Conservation (phyloP, 2,113 vertebrate genomes). For the Stomatorhinus ivindoensis region DNA sequence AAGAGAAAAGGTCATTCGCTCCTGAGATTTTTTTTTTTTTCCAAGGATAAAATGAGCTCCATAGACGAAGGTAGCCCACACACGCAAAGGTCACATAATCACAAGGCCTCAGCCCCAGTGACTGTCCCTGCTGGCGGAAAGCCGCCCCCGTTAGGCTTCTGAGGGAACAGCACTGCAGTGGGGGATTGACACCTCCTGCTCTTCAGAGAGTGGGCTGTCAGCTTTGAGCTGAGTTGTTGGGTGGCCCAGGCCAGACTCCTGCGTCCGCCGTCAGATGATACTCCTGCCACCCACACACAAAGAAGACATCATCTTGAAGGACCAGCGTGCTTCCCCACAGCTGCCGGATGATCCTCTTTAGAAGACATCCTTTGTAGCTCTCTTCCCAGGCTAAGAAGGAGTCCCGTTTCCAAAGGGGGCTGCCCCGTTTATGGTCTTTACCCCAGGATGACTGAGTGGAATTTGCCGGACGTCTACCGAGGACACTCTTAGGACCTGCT, state of each 20-base stretch:
- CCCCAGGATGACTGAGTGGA: neutral
- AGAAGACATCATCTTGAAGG: neutral
- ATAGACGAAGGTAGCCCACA: neutral
- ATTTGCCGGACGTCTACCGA: neutral
- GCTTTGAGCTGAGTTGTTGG: conserved; percentile 36
- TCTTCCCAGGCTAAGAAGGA: neutral
- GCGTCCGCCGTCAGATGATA: conserved; percentile 24
- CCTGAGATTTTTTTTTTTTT: neutral
- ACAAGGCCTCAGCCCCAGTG: neutral
- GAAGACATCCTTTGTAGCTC: conserved; percentile 55
- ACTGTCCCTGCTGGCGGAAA: neutral
- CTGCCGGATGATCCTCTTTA: conserved; percentile 42
- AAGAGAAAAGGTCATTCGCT: neutral
- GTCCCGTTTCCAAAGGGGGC: neutral
- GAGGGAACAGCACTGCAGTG: neutral
- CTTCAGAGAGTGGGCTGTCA: conserved; percentile 36
- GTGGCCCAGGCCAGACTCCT: conserved; percentile 38
- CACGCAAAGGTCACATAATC: neutral
- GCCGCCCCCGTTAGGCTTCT: neutral
- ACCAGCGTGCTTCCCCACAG: conserved; percentile 31
- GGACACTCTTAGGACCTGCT: conserved; percentile 44
- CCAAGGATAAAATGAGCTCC: neutral
- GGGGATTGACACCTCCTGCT: conserved; percentile 33
- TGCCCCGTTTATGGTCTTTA: neutral
- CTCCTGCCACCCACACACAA: conserved; percentile 4